Evolutionary conservation across 2,888 invertebrate genomes (phyloP).

Genomic region (Cerceris ruficornis): DNA sequence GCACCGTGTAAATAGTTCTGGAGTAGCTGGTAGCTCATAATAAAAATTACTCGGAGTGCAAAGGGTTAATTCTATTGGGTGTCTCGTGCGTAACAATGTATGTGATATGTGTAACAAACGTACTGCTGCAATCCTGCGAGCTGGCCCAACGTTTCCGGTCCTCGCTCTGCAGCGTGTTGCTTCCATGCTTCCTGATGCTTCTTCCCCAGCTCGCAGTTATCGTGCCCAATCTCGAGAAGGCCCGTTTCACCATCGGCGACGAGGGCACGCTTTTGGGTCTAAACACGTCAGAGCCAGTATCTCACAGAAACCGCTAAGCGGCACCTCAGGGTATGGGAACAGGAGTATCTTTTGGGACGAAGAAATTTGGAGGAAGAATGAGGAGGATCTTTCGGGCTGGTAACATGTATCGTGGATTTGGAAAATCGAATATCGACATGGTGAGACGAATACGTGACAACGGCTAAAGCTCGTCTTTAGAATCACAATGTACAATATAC

Average conservation of each 20-base stretch:
- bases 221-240: conserved; percentile 94
- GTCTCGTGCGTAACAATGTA: too few species aligned
- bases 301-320: conserved; percentile 80
- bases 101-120: conserved; percentile 74
- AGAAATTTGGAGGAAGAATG: neutral
- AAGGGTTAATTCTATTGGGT: too few species aligned
- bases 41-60: too few species aligned
- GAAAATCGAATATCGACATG: conserved; percentile 30
- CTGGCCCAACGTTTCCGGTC: conserved; percentile 96
- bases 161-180: conserved; percentile 90
- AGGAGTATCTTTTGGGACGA: conserved; percentile 18
- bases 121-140: conserved; percentile 96
- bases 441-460: conserved; percentile 42
- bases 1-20: too few species aligned
- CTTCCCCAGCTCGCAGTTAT: conserved; percentile 96
- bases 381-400: neutral
- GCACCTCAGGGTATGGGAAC: conserved; percentile 76
- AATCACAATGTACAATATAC: conserved; percentile 22
- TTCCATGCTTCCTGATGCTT: conserved; percentile 92
- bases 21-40: too few species aligned
- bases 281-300: conserved; percentile 81
- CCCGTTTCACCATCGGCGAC: conserved; percentile 96
- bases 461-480: conserved; percentile 51
- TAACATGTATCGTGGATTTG: neutral
- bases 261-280: conserved; percentile 96